A percentile compares a stretch with the other conserved stretches of the same genome.
phyloP scores from a whole-genome alignment of 2,888 invertebrate genomes.

The Drosophila parthenogenetica region DNA sequence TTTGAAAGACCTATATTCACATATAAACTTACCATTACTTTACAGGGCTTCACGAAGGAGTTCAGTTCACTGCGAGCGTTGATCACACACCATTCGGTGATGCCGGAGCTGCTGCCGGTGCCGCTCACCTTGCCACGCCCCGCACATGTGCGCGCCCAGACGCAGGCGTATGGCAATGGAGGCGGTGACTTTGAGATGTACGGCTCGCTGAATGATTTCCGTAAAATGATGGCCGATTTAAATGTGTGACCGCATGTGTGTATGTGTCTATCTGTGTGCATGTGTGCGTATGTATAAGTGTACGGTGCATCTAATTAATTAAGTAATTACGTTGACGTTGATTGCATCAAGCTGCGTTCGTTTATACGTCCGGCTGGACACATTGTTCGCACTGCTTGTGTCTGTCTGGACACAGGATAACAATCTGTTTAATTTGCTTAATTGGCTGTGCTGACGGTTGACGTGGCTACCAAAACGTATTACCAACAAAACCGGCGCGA shows the following conservation, averaged over 20 bases:
- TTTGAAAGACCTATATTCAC: not conserved
- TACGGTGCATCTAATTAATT: slow-evolving; percentile 63
- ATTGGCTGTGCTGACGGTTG: slow-evolving; percentile 77
- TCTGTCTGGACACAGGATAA: slow-evolving; percentile 68
- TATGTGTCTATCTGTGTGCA: too few species aligned
- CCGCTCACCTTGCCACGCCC: slow-evolving; percentile 92
- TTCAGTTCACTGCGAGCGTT: slow-evolving; percentile 95
- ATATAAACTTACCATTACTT: not conserved
- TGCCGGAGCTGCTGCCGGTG: slow-evolving; percentile 98
- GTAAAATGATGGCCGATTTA: slow-evolving; percentile 91
- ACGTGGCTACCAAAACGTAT: slow-evolving; percentile 53
- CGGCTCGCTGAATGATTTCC: slow-evolving; percentile 90
- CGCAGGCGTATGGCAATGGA: slow-evolving; percentile 53
- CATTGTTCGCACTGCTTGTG: slow-evolving; percentile 27
- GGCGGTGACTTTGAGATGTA: slow-evolving; percentile 89
- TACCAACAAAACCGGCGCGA: slow-evolving; percentile 16
- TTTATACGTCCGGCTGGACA: slow-evolving; percentile 17
- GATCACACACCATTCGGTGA: slow-evolving; percentile 98
- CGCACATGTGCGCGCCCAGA: slow-evolving; percentile 57
- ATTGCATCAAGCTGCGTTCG: slow-evolving; percentile 64
- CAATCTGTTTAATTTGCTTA: slow-evolving; percentile 80
- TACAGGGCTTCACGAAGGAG: slow-evolving; percentile 98
- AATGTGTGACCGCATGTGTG: slow-evolving; percentile 85
- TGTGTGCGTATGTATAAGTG: too few species aligned
- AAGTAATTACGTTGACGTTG: slow-evolving; percentile 74